Percentiles rank a stretch among this genome's conserved stretches.
These are phyloP conservation scores for Pipistrellus pygmaeus DNA, from an alignment of 2,797 vertebrate genomes.

Conservation along the genomic window DNA sequence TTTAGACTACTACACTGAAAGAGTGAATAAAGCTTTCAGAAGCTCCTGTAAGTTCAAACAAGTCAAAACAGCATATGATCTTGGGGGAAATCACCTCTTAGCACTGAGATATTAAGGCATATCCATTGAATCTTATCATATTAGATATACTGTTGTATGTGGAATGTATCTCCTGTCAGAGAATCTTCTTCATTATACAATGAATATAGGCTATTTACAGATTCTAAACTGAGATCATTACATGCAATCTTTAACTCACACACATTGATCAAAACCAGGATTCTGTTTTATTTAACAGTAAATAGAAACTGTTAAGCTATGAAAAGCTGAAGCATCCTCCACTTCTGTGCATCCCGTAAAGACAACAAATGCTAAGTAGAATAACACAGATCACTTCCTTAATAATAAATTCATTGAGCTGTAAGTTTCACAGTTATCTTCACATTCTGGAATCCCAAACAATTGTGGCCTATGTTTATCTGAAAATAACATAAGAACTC, in stretches of 20 bases:
- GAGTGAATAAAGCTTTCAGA: constrained; percentile 8
- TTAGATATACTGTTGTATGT: background rate
- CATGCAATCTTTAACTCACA: background rate
- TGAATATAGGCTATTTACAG: background rate
- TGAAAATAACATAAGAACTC: constrained; percentile 68
- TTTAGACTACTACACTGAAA: background rate
- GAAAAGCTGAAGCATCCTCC: constrained; percentile 23
- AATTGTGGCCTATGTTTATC: constrained; percentile 28
- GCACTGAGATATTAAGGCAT: background rate
- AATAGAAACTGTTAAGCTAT: constrained; percentile 22
- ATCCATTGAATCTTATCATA: background rate
- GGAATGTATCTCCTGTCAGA: background rate
- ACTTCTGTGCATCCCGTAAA: constrained; percentile 18
- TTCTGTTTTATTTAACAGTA: constrained; percentile 23
- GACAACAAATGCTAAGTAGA: constrained; percentile 48
- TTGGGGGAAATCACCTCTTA: background rate
- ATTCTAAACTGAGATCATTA: constrained; percentile 14
- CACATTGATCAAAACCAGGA: background rate
- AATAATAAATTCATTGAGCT: constrained; percentile 66
- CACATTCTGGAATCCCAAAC: constrained; percentile 66
- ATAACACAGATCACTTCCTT: constrained; percentile 55
- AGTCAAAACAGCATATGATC: background rate
- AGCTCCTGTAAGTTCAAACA: constrained; percentile 10
- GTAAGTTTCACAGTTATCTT: constrained; percentile 71
- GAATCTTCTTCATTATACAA: constrained; percentile 5